A percentile compares a stretch with the other conserved stretches of the same genome.
These are phyloP conservation scores for Amyelois transitella DNA, from an alignment of 1,140 invertebrate species.

Conservation along the genomic window DNA sequence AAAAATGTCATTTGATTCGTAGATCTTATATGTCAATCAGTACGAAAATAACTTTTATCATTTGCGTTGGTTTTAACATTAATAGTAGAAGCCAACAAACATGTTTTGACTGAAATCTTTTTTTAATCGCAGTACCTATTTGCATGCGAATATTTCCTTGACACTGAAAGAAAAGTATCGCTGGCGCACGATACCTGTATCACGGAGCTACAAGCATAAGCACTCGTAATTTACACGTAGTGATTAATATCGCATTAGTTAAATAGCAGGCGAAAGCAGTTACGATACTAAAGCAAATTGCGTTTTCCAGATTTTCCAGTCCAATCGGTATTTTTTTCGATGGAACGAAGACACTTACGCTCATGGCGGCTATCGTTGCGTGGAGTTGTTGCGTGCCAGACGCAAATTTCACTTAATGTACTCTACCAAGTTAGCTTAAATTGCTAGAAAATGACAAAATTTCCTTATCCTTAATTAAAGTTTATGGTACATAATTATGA, in stretches of 20 bases:
- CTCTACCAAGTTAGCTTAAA: slow-evolving; percentile 9
- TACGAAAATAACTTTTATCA: too few species aligned
- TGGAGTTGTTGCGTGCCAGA: slow-evolving; percentile 34
- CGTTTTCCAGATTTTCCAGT: slow-evolving; percentile 48
- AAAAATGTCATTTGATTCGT: neutral
- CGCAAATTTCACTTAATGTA: slow-evolving; percentile 30
- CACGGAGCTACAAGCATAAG: neutral
- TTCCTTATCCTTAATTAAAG: slow-evolving; percentile 3
- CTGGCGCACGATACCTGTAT: neutral
- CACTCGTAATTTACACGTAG: neutral
- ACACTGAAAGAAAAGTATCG: neutral
- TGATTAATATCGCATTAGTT: slow-evolving; percentile 42
- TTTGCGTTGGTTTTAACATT: too few species aligned
- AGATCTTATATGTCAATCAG: too few species aligned
- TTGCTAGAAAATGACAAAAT: slow-evolving; percentile 6
- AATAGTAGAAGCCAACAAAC: too few species aligned
- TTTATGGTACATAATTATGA: neutral
- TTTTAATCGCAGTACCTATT: neutral
- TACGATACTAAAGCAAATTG: slow-evolving; percentile 42
- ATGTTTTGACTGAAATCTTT: too few species aligned
- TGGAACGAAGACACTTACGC: slow-evolving; percentile 39
- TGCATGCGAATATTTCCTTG: neutral
- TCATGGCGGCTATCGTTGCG: slow-evolving; percentile 36
- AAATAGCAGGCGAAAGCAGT: slow-evolving; percentile 40
- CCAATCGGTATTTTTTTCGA: slow-evolving; percentile 31